A percentile compares a stretch with the other conserved stretches of the same genome.
phyloP scores from a whole-genome alignment of 1,140 invertebrate species.

The Armadillidium nasatum region DNA sequence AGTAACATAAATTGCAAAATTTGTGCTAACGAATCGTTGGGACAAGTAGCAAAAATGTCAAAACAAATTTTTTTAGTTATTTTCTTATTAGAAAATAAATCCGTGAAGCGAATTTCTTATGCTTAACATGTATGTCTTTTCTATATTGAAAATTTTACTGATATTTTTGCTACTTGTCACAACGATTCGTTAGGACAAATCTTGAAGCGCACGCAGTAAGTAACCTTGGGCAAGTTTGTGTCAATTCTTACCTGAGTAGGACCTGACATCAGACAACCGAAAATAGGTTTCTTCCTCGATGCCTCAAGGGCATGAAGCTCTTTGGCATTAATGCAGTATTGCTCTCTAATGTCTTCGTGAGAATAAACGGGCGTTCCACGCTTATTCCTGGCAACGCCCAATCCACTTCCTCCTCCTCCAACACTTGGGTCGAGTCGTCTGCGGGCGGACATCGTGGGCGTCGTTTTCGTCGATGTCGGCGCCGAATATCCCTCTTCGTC shows the following conservation, averaged over 20 bases:
- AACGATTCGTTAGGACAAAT: too few species aligned
- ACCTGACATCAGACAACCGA: conserved; percentile 39
- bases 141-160: too few species aligned
- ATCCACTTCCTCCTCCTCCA: conserved; percentile 23
- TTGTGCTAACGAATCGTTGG: too few species aligned
- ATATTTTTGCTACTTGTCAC: too few species aligned
- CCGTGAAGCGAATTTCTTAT: too few species aligned
- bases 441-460: not conserved
- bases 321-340: conserved; percentile 87
- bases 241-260: conserved; percentile 36
- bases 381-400: conserved; percentile 46
- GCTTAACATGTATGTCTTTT: too few species aligned
- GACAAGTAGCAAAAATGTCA: too few species aligned
- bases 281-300: conserved; percentile 37
- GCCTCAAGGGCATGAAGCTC: conserved; percentile 76
- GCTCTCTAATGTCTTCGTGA: conserved; percentile 78
- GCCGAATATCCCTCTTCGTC: not conserved
- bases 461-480: conserved; percentile 8
- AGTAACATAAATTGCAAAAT: too few species aligned
- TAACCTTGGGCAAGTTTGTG: not conserved
- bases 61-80: too few species aligned
- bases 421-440: not conserved
- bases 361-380: conserved; percentile 67
- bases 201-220: too few species aligned
- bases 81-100: too few species aligned